These are phyloP conservation scores for Leptodactylus fuscus DNA, from an alignment of 2,113 vertebrate species.

Conservation along the genomic window DNA sequence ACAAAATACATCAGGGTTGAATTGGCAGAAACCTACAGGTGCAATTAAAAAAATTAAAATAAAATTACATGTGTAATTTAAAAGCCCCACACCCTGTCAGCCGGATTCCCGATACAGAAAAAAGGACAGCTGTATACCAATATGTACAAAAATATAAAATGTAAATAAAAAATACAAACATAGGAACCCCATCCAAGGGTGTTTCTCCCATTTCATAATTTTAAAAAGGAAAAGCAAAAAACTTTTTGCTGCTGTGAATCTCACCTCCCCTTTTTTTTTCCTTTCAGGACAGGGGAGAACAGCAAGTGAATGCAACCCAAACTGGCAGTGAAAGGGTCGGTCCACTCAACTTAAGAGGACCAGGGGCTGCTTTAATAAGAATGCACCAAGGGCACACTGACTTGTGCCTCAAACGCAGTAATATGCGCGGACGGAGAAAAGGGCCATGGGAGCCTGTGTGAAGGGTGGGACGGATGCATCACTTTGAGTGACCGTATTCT, in stretches of 20 bases:
- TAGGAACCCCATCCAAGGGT: slow-evolving; percentile 56
- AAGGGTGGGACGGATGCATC: slow-evolving; percentile 63
- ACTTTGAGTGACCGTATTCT: slow-evolving; percentile 82
- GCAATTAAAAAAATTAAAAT: slow-evolving; percentile 28
- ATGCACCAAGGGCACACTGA: slow-evolving; percentile 41
- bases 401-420: not conserved
- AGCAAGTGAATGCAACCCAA: slow-evolving; percentile 61
- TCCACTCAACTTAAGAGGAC: slow-evolving; percentile 61
- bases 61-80: slow-evolving; percentile 48
- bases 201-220: slow-evolving; percentile 81
- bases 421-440: slow-evolving; percentile 63
- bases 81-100: slow-evolving; percentile 60
- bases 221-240: slow-evolving; percentile 85
- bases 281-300: slow-evolving; percentile 66
- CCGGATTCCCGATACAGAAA: slow-evolving; percentile 54
- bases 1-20: slow-evolving; percentile 33
- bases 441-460: slow-evolving; percentile 62
- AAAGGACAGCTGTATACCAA: slow-evolving; percentile 68
- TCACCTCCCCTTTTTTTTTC: slow-evolving; percentile 75
- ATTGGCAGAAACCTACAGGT: slow-evolving; percentile 50
- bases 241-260: not conserved
- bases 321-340: slow-evolving; percentile 60
- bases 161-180: slow-evolving; percentile 99
- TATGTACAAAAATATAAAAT: slow-evolving; percentile 99
- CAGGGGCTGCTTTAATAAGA: slow-evolving; percentile 39